Evolutionary conservation across 1,140 invertebrate genomes (phyloP).

Genomic region (Melipona quadrifasciata): DNA sequence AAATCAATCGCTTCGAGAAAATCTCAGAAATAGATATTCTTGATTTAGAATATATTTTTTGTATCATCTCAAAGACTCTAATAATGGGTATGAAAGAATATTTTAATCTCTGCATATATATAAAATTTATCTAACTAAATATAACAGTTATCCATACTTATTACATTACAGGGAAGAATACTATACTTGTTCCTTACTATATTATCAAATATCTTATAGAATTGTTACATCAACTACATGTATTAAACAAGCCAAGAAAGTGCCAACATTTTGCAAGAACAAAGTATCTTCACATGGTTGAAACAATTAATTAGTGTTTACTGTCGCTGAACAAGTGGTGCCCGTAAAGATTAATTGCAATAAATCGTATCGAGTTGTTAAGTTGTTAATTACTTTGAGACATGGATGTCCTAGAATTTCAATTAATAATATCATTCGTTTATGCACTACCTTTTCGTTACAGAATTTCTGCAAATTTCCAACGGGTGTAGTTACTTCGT

Average conservation of each 20-base stretch:
- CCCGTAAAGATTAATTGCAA: background rate
- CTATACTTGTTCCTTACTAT: background rate
- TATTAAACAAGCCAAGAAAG: background rate
- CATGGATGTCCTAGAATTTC: constrained; percentile 25
- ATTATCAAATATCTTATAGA: background rate
- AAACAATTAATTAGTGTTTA: background rate
- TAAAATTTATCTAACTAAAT: background rate
- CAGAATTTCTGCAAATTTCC: background rate
- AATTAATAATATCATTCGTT: constrained; percentile 6
- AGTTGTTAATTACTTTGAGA: background rate
- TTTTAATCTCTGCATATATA: background rate
- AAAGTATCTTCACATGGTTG: background rate
- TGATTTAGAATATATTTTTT: background rate
- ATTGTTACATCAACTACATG: background rate
- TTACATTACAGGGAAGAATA: too few species aligned
- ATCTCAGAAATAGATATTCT: too few species aligned
- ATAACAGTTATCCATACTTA: background rate
- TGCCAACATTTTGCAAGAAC: too few species aligned
- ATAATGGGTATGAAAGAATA: background rate
- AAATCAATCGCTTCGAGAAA: background rate
- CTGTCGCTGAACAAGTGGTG: background rate
- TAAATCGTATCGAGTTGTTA: background rate
- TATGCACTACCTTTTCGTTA: background rate
- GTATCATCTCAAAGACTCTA: background rate
- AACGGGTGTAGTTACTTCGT: background rate